A percentile compares a stretch with the other conserved stretches of the same genome.
Evolutionary conservation across 37 sponge, comb jelly and placozoan species (phyloP).

Genomic region (Spongia lamella): DNA sequence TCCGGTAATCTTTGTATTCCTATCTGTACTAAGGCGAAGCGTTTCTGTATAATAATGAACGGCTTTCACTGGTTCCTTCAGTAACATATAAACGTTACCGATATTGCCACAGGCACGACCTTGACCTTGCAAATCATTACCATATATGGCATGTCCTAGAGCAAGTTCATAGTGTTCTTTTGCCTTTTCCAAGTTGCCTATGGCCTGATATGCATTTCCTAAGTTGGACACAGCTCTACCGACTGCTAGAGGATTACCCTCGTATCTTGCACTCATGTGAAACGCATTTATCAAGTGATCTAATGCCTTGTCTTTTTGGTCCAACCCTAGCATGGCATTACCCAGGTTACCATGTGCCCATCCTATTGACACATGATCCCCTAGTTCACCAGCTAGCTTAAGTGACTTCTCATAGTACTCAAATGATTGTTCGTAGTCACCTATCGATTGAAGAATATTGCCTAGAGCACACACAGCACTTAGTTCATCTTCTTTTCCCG

Average conservation of each 20-base stretch:
- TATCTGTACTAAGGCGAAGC: conserved; percentile 48
- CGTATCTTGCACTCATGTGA: conserved; percentile 41
- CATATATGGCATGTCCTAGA: conserved; percentile 60
- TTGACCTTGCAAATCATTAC: conserved; percentile 50
- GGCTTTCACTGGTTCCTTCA: conserved; percentile 41
- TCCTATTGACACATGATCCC: conserved; percentile 50
- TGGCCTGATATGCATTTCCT: conserved; percentile 60
- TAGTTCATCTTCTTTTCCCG: conserved; percentile 46
- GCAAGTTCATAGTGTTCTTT: conserved; percentile 65
- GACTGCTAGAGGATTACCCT: conserved; percentile 45
- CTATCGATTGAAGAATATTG: conserved; percentile 57
- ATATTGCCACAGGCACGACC: conserved; percentile 74
- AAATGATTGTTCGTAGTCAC: conserved; percentile 46
- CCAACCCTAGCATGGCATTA: conserved; percentile 62
- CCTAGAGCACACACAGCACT: conserved; percentile 55
- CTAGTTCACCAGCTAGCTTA: conserved; percentile 21
- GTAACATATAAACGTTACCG: conserved; percentile 63
- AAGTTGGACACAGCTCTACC: conserved; percentile 66
- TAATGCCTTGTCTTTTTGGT: conserved; percentile 48
- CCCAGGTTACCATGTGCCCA: conserved; percentile 81
- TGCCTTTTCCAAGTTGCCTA: conserved; percentile 45
- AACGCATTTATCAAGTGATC: conserved; percentile 50
- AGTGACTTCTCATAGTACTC: conserved; percentile 42
- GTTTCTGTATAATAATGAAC: conserved; percentile 60
- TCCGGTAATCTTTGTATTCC: conserved; percentile 37